Percentiles rank a stretch among this genome's conserved stretches.
phyloP scores from a whole-genome alignment of 2,113 vertebrate genomes.

The Tupaia chinensis region DNA sequence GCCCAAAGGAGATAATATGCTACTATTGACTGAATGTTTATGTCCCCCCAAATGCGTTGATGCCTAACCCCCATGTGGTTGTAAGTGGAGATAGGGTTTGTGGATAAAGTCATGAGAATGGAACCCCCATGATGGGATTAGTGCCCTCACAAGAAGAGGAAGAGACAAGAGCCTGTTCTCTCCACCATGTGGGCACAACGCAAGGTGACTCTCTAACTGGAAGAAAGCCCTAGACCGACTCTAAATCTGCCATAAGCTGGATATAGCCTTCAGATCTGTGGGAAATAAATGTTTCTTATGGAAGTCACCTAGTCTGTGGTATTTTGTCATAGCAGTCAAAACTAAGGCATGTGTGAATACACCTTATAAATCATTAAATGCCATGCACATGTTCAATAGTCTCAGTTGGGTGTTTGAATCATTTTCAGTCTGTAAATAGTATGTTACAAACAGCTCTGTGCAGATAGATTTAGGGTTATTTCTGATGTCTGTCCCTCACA shows the following conservation, averaged over 20 bases:
- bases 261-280: not conserved
- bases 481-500: not conserved
- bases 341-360: not conserved
- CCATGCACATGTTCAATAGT: not conserved
- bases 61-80: not conserved
- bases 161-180: not conserved
- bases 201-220: not conserved
- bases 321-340: not conserved
- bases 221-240: not conserved
- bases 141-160: not conserved
- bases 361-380: not conserved
- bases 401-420: not conserved
- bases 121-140: too few relatives aligned
- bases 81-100: not conserved
- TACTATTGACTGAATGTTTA: not conserved
- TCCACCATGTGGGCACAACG: not conserved
- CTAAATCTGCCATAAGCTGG: not conserved
- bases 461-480: not conserved
- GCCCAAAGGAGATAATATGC: not conserved
- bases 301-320: not conserved
- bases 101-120: not conserved
- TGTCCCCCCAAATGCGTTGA: not conserved
- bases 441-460: not conserved
- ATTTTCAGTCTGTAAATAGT: not conserved
- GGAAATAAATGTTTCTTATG: not conserved